Conservation (phyloP, 2,797 vertebrate genomes). For the Myotis findleyi region DNA sequence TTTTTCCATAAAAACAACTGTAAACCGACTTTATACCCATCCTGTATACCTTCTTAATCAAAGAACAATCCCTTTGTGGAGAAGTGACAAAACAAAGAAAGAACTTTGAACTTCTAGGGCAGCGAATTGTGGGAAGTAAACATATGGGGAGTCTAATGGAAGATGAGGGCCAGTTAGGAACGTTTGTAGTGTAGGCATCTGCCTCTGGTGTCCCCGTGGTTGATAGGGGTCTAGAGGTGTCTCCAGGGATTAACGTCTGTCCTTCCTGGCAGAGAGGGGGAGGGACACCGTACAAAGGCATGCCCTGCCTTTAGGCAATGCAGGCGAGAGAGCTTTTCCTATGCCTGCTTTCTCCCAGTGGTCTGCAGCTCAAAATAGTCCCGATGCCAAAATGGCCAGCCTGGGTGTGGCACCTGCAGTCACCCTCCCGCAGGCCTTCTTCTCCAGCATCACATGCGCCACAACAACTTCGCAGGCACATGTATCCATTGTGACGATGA, state of each 20-base stretch:
- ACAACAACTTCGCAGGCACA: no score
- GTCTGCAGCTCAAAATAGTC: not conserved
- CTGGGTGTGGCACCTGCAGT: not conserved
- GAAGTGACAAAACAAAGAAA: not conserved
- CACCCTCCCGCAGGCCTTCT: not conserved
- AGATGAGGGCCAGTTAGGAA: not conserved
- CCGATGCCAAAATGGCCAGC: not conserved
- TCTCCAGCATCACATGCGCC: no score
- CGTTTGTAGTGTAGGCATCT: accelerated
- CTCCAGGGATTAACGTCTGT: not conserved
- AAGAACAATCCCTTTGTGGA: not conserved
- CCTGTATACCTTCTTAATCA: not conserved
- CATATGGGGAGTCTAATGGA: not conserved
- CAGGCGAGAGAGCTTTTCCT: not conserved
- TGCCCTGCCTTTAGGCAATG: not conserved
- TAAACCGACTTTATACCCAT: not conserved
- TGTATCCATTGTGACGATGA: accelerated
- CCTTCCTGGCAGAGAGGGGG: no score
- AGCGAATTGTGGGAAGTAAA: not conserved
- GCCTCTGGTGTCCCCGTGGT: not conserved
- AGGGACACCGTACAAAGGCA: no score
- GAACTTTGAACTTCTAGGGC: not conserved
- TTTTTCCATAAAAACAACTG: not conserved
- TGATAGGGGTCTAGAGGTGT: not conserved
- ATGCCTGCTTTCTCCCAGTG: not conserved